Base-by-base conservation (phyloP, 1,140 invertebrate species). In the Calliphora vicina region DNA sequence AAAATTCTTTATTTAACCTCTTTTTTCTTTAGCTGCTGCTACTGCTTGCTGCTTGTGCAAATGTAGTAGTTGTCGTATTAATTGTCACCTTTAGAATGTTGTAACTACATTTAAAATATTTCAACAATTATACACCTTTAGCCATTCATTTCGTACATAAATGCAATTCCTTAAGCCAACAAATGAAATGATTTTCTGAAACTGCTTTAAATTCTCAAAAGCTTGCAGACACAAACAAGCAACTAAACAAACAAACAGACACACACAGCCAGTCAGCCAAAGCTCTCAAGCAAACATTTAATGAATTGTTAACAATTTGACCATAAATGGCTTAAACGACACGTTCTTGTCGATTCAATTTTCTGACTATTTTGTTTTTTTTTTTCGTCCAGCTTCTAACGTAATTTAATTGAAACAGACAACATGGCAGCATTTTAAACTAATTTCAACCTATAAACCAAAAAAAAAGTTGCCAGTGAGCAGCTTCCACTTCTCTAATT, bases 291-390 rank as follows among this genome's bases (percentile, higher is more conserved):
- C 35, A 10, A 23, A 20, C 35, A 78, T 78, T 78, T 78, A 78
- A 78, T 43, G 74, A 78, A 78, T 78, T 78, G 74, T 78, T 78
- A 43, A 78, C 35, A 42, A 45, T 78, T 78, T 78, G 35, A 43
- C 74, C 74, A 78, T 78, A 78, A 78, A 78, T 78, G 74, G 74
- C 35, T 78, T 78, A 78, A 78, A 78, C 74, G 74, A 78, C 74
- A 78, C 74, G 74, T 78, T 78, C 74, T 45, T 78, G 74, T 78
- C 74, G 74, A 78, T 45, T 78, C 73, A 27, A 76, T 78, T 45
- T 74, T 74, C 26, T 23, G 74, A 35, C 35, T 1, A 78, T 78
- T 78, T 78, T 67, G 2, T 57, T 57, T 57, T n/a, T 57, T 4
- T 35, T 35, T 35, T 8, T n/a, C 50, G 10, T 35, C 6, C 50